Percentiles rank a stretch among this genome's conserved stretches.
Conservation (phyloP, 2,797 vertebrate species). For the Percopsis omiscomaycus region DNA sequence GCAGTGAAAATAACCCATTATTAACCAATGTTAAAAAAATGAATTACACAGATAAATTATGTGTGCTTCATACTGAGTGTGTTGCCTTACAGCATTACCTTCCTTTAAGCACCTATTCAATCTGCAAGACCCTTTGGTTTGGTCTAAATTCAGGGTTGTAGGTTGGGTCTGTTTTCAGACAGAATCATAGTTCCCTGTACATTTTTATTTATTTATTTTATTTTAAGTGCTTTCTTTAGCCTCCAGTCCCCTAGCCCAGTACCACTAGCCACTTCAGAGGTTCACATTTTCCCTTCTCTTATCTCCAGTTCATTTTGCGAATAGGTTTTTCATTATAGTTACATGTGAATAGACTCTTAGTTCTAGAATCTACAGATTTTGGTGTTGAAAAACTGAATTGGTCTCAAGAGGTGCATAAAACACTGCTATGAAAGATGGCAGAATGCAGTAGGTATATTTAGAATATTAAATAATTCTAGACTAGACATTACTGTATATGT, state of each 20-base stretch:
- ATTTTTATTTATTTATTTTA: conserved; percentile 17
- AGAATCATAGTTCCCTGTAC: conserved; percentile 46
- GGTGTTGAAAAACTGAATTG: neutral
- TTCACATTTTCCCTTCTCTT: conserved; percentile 28
- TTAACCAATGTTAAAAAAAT: neutral
- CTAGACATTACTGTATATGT: neutral
- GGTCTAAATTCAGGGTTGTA: conserved; percentile 29
- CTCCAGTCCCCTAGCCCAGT: conserved; percentile 16
- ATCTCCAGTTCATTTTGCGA: conserved; percentile 15
- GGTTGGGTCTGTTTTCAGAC: conserved; percentile 70
- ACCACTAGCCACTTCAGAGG: conserved; percentile 45
- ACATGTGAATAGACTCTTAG: neutral
- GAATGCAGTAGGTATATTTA: neutral
- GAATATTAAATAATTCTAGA: neutral
- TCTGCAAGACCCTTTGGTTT: conserved; percentile 32
- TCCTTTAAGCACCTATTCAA: conserved; percentile 21
- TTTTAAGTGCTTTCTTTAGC: conserved; percentile 29
- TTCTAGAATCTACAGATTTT: neutral
- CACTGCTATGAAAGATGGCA: conserved; percentile 11
- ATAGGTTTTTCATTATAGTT: conserved; percentile 12
- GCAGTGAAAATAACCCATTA: too few relatives aligned
- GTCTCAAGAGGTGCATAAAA: neutral
- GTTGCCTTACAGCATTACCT: too few relatives aligned
- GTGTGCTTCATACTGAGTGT: too few relatives aligned
- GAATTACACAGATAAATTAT: too few relatives aligned